Conservation (phyloP, 2,797 vertebrate species). For the Rhabdomys pumilio region DNA sequence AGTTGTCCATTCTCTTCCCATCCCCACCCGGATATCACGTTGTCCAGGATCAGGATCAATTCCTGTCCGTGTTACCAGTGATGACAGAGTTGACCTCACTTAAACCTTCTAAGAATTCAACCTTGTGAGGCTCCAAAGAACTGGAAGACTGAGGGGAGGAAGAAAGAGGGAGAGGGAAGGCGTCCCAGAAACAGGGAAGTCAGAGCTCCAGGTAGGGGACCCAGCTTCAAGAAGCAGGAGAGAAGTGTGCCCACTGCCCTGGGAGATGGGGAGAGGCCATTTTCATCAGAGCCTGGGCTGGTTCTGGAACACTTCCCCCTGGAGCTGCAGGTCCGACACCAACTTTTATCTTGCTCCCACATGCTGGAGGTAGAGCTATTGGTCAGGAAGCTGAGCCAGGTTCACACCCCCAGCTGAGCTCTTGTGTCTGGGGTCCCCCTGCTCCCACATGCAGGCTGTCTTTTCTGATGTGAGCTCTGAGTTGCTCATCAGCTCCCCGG, state of each 20-base stretch:
- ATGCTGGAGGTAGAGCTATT: rapidly evolving
- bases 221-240: too few relatives aligned
- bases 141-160: too few relatives aligned
- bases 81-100: background rate
- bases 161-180: background rate
- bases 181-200: too few relatives aligned
- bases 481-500: rapidly evolving
- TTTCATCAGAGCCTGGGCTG: background rate
- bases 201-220: rapidly evolving
- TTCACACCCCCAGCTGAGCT: background rate
- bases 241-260: background rate
- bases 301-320: background rate
- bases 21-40: rapidly evolving
- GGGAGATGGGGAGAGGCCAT: too few relatives aligned
- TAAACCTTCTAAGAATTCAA: too few relatives aligned
- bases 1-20: background rate
- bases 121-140: background rate
- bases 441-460: background rate
- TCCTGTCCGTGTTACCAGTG: too few relatives aligned
- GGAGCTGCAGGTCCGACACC: background rate
- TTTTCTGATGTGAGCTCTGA: too few relatives aligned
- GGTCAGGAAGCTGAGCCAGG: rapidly evolving
- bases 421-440: rapidly evolving
- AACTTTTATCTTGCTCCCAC: background rate
- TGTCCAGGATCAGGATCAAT: background rate